Conservation (phyloP, 2,797 vertebrate species). For the Petrocephalus schoutedeni region DNA sequence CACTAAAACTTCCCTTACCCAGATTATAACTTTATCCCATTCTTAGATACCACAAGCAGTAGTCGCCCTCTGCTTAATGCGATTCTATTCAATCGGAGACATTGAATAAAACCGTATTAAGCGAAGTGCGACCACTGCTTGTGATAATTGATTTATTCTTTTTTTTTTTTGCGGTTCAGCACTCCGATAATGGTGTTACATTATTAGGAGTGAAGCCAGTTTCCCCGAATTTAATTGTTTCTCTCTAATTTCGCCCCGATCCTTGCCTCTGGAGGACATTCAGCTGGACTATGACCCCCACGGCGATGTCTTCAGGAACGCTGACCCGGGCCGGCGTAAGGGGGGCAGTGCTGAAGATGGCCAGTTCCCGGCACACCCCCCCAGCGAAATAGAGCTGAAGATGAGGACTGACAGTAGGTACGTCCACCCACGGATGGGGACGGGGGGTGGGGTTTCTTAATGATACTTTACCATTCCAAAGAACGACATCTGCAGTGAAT, state of each 20-base stretch:
- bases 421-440: constrained; percentile 28
- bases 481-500: background rate
- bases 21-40: background rate
- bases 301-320: constrained; percentile 93
- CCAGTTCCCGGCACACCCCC: background rate
- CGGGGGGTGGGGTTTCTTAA: background rate
- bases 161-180: too few species aligned
- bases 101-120: too few species aligned
- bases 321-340: constrained; percentile 87
- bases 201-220: too few species aligned
- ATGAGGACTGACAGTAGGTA: constrained; percentile 84
- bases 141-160: too few species aligned
- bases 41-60: too few species aligned
- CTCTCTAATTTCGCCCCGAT: background rate
- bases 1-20: background rate
- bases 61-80: too few species aligned
- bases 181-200: too few species aligned
- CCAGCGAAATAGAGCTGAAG: constrained; percentile 87
- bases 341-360: constrained; percentile 80
- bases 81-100: too few species aligned
- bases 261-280: constrained; percentile 72
- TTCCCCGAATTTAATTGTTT: too few species aligned
- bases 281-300: constrained; percentile 97
- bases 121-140: too few species aligned
- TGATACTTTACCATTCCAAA: background rate